Evolutionary conservation across 2,888 invertebrate species (phyloP).

Genomic region (Gasteruption jaculator): DNA sequence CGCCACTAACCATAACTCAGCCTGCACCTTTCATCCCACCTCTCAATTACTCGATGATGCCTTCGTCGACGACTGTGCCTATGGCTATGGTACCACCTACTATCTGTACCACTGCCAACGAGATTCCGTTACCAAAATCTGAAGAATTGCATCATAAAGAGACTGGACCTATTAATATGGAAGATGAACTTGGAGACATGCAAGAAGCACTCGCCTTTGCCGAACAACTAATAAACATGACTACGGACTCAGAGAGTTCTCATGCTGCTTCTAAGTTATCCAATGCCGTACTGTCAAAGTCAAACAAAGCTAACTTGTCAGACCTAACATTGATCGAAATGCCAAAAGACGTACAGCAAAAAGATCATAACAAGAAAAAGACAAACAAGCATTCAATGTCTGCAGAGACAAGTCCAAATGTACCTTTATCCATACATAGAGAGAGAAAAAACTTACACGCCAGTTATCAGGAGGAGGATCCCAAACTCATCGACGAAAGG

Average conservation of each 20-base stretch:
- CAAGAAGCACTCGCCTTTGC: conserved; percentile 47
- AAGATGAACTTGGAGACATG: conserved; percentile 41
- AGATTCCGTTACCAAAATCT: conserved; percentile 17
- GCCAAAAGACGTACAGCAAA: conserved; percentile 11
- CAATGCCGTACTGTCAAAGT: background rate
- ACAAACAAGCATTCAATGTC: conserved; percentile 1
- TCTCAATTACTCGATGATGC: no score
- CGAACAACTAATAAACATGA: conserved; percentile 40
- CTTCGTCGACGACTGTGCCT: background rate
- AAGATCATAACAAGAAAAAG: conserved; percentile 9
- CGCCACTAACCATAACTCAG: conserved; percentile 8
- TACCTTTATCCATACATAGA: conserved; percentile 8
- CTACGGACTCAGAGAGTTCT: conserved; percentile 11
- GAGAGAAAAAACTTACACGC: conserved; percentile 9
- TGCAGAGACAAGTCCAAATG: conserved; percentile 8
- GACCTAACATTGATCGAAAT: no score
- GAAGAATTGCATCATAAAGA: no score
- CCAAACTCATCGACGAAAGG: conserved; percentile 22
- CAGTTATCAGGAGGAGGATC: conserved; percentile 12
- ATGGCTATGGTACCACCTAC: background rate
- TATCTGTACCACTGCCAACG: conserved; percentile 13
- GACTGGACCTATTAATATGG: conserved; percentile 21
- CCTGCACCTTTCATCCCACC: conserved; percentile 13
- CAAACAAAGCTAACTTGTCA: background rate
- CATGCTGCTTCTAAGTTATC: background rate